Evolutionary conservation across 2,797 vertebrate genomes (phyloP).

Genomic region (Loris lydekkerianus): DNA sequence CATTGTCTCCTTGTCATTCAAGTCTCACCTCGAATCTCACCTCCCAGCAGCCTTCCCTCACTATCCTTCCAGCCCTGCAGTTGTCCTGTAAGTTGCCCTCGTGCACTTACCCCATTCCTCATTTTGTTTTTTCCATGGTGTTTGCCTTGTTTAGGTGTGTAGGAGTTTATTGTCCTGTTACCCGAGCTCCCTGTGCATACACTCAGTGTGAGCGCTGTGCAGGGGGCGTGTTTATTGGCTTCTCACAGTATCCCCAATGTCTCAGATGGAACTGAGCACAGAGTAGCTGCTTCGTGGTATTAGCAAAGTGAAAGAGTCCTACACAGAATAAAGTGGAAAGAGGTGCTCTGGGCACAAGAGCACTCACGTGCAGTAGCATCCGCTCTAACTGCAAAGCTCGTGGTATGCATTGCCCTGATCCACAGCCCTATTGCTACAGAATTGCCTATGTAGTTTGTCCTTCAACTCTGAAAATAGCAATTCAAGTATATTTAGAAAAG

Average conservation of each 20-base stretch:
- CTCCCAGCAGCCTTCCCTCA: neutral
- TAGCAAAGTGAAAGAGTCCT: neutral
- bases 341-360: too few species aligned
- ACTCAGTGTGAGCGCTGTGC: neutral
- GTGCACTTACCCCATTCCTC: neutral
- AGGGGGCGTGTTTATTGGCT: neutral
- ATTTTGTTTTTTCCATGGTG: neutral
- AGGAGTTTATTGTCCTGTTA: neutral
- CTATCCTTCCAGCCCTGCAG: neutral
- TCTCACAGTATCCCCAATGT: neutral
- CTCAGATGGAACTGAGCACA: neutral
- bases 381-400: neutral
- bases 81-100: too few species aligned
- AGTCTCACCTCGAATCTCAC: neutral
- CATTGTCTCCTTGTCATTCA: neutral
- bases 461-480: neutral
- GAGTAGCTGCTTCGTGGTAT: neutral
- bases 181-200: too few species aligned
- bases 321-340: neutral
- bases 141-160: neutral
- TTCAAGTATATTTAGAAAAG: neutral
- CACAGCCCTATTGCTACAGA: neutral
- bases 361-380: accelerated
- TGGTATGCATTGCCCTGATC: accelerated
- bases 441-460: neutral